A percentile compares a stretch with the other conserved stretches of the same genome.
Evolutionary conservation across 35 echinoderm and acorn worm species (phyloP).

Genomic region (Hemicentrotus pulcherrimus): DNA sequence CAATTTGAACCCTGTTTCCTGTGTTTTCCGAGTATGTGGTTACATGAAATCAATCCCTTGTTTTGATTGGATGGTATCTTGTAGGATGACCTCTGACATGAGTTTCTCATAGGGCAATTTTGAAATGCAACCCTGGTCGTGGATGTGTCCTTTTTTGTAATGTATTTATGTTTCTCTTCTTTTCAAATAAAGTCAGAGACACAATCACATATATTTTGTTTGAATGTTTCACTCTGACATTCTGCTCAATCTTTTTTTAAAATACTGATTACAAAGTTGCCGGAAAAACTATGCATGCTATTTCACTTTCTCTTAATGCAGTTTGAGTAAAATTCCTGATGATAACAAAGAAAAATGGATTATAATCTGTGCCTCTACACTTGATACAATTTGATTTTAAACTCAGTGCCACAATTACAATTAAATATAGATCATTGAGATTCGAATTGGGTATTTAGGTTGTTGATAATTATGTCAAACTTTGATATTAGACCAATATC

Average conservation of each 20-base stretch:
- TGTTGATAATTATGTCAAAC: background rate
- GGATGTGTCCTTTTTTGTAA: background rate
- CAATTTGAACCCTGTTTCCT: slow-evolving; percentile 12
- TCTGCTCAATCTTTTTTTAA: too few relatives aligned
- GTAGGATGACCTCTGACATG: background rate
- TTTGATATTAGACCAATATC: background rate
- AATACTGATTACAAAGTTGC: too few relatives aligned
- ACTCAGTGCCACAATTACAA: background rate
- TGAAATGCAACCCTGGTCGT: background rate
- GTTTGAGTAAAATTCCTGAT: too few relatives aligned
- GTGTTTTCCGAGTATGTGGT: slow-evolving; percentile 1
- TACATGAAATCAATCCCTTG: background rate
- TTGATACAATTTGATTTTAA: background rate
- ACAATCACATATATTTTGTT: background rate
- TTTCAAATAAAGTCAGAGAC: background rate
- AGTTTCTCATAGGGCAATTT: background rate
- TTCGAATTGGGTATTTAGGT: background rate
- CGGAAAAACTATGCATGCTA: too few relatives aligned
- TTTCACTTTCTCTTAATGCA: background rate
- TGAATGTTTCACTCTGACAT: background rate
- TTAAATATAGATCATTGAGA: background rate
- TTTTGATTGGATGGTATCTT: background rate
- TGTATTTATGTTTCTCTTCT: background rate
- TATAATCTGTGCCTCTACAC: too few relatives aligned
- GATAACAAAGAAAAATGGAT: too few relatives aligned